These are phyloP conservation scores for Proales similis DNA, from an alignment of 1,140 invertebrate species.

Conservation along the genomic window DNA sequence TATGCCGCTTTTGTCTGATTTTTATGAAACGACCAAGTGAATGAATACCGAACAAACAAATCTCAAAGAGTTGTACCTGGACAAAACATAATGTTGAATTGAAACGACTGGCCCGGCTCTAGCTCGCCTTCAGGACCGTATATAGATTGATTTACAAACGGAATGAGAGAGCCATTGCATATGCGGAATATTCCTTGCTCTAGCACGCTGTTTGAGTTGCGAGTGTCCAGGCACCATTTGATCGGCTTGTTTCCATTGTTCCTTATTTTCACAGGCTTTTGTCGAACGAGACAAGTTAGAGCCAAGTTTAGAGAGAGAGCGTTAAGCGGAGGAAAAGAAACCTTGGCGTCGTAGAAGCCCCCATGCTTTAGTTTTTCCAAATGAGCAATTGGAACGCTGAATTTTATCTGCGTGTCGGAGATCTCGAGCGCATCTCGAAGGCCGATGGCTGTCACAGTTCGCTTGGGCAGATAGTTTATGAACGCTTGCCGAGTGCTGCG, in stretches of 20 bases:
- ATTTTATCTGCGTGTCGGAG: constrained; percentile 22
- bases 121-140: constrained; percentile 45
- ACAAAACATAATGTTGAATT: constrained; percentile 47
- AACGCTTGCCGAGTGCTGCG: constrained; percentile 11
- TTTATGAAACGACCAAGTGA: not conserved
- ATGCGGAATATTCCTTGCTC: constrained; percentile 46
- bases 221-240: constrained; percentile 48
- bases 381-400: constrained; percentile 25
- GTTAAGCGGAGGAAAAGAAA: too few species aligned
- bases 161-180: constrained; percentile 45
- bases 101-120: constrained; percentile 45
- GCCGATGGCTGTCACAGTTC: constrained; percentile 28
- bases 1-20: constrained; percentile 43
- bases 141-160: constrained; percentile 37
- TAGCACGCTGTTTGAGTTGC: constrained; percentile 41
- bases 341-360: constrained; percentile 30
- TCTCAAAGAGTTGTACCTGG: constrained; percentile 43
- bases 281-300: not conserved
- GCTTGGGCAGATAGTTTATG: constrained; percentile 16
- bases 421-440: constrained; percentile 18
- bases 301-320: too few species aligned
- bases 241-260: constrained; percentile 47
- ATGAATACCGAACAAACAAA: not conserved
- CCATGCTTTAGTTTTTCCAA: constrained; percentile 24
- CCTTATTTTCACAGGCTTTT: constrained; percentile 39